phyloP scores from a whole-genome alignment of 2,888 invertebrate species.

The Busseola fusca region DNA sequence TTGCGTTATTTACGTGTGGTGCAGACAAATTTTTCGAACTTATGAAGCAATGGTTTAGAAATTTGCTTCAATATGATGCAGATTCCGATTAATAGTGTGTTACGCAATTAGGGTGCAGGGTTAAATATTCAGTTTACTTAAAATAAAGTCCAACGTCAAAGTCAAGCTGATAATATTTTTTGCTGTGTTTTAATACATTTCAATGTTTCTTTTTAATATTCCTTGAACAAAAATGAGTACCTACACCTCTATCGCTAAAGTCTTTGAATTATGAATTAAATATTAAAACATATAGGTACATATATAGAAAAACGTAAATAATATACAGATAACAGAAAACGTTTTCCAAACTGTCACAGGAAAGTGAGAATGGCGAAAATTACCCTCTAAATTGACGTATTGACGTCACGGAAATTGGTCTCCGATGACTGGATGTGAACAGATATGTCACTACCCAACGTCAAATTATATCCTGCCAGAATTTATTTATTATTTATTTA shows the following conservation, averaged over 20 bases:
- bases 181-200: no score
- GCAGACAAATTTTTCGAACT: no score
- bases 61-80: no score
- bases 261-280: background rate
- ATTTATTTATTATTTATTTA: no score
- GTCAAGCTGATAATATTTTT: background rate
- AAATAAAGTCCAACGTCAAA: background rate
- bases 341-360: slow-evolving; percentile 4
- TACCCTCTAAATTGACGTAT: slow-evolving; percentile 24
- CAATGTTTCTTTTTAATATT: background rate
- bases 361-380: slow-evolving; percentile 23
- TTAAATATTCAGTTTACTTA: background rate
- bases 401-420: slow-evolving; percentile 36
- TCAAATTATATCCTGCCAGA: slow-evolving; percentile 6
- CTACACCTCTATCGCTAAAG: background rate
- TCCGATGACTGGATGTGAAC: slow-evolving; percentile 17
- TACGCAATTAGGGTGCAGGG: no score
- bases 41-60: no score
- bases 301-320: background rate
- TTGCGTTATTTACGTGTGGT: no score
- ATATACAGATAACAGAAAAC: background rate
- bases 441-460: slow-evolving; percentile 21
- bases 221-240: background rate
- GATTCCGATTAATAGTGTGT: no score
- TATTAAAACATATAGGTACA: background rate